Base-by-base conservation (phyloP, 2,888 invertebrate genomes). In the Eilema depressum region DNA sequence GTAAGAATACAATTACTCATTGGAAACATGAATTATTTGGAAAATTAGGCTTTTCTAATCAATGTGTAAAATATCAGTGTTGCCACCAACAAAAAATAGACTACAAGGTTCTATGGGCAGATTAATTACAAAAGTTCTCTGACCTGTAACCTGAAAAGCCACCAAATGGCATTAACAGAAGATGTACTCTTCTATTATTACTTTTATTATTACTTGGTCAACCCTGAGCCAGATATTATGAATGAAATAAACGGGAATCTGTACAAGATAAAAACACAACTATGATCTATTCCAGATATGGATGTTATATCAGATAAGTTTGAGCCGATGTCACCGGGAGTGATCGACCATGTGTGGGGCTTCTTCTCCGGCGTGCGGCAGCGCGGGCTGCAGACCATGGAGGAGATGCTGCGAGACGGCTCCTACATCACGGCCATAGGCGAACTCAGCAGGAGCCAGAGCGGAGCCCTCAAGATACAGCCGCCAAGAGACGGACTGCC, bases 221-320 rank as follows among this genome's bases (percentile, higher is more conserved):
- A 33, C 33, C 33, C 8, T 33, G 10, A 33, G 33, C n/a, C n/a
- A n/a, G n/a, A n/a, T n/a, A 33, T 33, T 3, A 8, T 37, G 12
- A 12, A 12, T 37, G 33, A 37, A 33, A 37, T 37, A 12, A 37
- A 37, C 11, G 11, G 11, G 2, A 37, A 37, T 3, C 41, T 41
- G 41, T 41, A 17, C 47, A 20, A 47, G 7, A 20, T 7, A n/a
- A 10, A 53, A 20, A 66, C 8, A 17, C 12, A 33, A 30, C 4
- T 33, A 23, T 25, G 1, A n/a, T 47, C 20, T n/a, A 56, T 63
- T 56, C 12, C 81, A 92, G 97, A 98, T 83, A 96, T 98, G 95
- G 98, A 98, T 83, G 97, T 97, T 1, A 97, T 98, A 78, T 97
- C 98, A 60, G 98, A 98, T 90, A 96, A 97, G 75, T 98, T 98